Conservation (phyloP, 2,888 invertebrate genomes). For the Chloromyia formosa region DNA sequence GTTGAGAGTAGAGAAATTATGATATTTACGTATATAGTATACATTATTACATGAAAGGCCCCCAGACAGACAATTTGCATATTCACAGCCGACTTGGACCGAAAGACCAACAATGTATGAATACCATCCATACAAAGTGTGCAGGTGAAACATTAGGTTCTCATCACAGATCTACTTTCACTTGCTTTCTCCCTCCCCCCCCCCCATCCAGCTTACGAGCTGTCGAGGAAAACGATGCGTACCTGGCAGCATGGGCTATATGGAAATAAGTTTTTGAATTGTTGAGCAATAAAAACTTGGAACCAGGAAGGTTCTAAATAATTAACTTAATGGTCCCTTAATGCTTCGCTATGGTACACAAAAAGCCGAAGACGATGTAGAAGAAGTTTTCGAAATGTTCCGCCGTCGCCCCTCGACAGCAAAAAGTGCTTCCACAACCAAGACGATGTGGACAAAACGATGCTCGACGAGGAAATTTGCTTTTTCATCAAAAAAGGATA, state of each 20-base stretch:
- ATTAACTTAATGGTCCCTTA: slow-evolving; percentile 36
- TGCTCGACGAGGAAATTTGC: background rate
- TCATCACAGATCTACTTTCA: background rate
- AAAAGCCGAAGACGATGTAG: background rate
- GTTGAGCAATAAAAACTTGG: slow-evolving; percentile 36
- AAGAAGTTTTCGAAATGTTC: slow-evolving; percentile 6
- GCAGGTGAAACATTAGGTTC: background rate
- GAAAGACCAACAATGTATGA: too few relatives aligned
- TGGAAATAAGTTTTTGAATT: slow-evolving; percentile 28
- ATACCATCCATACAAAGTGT: background rate
- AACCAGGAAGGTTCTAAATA: slow-evolving; percentile 31
- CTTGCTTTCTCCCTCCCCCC: background rate
- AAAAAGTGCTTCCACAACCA: background rate
- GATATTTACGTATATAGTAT: background rate
- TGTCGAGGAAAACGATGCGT: background rate
- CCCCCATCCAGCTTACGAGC: background rate
- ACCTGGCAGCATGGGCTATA: background rate
- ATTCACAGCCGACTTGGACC: background rate
- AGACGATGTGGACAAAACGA: background rate
- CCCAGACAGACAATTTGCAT: slow-evolving; percentile 8
- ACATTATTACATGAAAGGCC: background rate
- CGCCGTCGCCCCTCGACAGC: background rate
- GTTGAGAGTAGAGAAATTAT: background rate
- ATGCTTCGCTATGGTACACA: slow-evolving; percentile 4
- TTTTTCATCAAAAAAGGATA: background rate